Base-by-base conservation (phyloP, 1,140 invertebrate genomes). In the Nomia melanderi region DNA sequence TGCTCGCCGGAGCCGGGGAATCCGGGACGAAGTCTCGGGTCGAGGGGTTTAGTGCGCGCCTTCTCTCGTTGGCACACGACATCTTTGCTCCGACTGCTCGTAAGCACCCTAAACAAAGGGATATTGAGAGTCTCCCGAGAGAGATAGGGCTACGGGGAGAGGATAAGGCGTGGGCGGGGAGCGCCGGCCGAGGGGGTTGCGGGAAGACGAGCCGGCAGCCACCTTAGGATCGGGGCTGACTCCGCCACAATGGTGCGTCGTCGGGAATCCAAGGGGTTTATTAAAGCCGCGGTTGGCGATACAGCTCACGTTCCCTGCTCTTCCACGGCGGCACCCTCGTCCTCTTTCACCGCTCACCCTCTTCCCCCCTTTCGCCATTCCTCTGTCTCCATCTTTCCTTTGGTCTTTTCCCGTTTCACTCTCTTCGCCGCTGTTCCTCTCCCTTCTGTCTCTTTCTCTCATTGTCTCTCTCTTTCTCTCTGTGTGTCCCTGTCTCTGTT, bases 271-370 rank as follows among this genome's bases (percentile, higher is more conserved):
- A 86, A 80, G 86, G 88, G 87, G 88, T 91, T 91, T 92, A 91
- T 90, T 91, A 90, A 91, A 91, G 86, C 87, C 87, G 84, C 84
- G 86, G 87, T 92, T 92, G 88, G 83, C 86, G 83, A 91, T 91
- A 91, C 91, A 91, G 88, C 90, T 92, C 91, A 92, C 91, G 91
- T 92, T 89, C 85, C 86, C 84, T 78, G 81, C 83, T 88, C 82
- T 87, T 88, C 85, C 87, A 84, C 73, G 78, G 44, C 77, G 20
- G 54, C 63, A 77, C 76, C 76, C 64, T 76, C 57, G 31, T 82
- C 70, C 31, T 75, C 79, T 74, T 79, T 60, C 60, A 57, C 56
- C 60, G 39, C 41, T 44, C 41, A 44, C 41, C 20, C 41, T 44
- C 41, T 53, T 47, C 29, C 36, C 47, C 23, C 14, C 31, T 17